Conservation (phyloP, 2,888 invertebrate species). For the Macrosoma leucophasiata region DNA sequence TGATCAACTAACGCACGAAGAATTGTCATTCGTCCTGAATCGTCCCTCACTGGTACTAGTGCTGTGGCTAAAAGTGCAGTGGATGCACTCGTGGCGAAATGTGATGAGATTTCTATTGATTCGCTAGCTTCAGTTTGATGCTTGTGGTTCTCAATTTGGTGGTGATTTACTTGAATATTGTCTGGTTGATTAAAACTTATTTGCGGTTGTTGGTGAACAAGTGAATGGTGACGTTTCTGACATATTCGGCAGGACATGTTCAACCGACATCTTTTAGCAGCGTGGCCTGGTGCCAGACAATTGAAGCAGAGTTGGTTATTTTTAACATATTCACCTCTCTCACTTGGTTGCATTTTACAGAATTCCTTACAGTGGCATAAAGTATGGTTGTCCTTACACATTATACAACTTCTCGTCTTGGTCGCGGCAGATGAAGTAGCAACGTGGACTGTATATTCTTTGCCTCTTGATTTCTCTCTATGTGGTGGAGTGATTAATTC, state of each 20-base stretch:
- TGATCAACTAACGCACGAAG: constrained; percentile 16
- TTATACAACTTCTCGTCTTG: constrained; percentile 10
- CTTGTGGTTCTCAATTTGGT: background rate
- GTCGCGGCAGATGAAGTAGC: constrained; percentile 13
- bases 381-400: constrained; percentile 14
- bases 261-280: constrained; percentile 7
- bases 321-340: constrained; percentile 11
- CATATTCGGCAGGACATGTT: constrained; percentile 6
- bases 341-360: constrained; percentile 6
- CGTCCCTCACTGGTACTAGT: constrained; percentile 10
- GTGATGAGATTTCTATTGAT: constrained; percentile 8
- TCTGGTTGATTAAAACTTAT: background rate
- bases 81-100: constrained; percentile 8
- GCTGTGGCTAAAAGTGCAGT: constrained; percentile 19
- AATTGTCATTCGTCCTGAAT: background rate
- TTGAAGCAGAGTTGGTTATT: constrained; percentile 15
- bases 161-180: background rate
- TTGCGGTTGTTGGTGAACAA: constrained; percentile 1
- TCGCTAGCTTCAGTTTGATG: constrained; percentile 5
- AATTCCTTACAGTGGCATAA: constrained; percentile 19
- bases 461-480: background rate
- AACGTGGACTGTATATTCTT: constrained; percentile 3
- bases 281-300: constrained; percentile 13
- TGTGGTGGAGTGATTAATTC: constrained; percentile 11
- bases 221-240: constrained; percentile 5